Evolutionary conservation across 2,797 vertebrate genomes (phyloP), one percentile per base, ranked within the genome.

Genomic region (Ambastaia sidthimunki): DNA sequence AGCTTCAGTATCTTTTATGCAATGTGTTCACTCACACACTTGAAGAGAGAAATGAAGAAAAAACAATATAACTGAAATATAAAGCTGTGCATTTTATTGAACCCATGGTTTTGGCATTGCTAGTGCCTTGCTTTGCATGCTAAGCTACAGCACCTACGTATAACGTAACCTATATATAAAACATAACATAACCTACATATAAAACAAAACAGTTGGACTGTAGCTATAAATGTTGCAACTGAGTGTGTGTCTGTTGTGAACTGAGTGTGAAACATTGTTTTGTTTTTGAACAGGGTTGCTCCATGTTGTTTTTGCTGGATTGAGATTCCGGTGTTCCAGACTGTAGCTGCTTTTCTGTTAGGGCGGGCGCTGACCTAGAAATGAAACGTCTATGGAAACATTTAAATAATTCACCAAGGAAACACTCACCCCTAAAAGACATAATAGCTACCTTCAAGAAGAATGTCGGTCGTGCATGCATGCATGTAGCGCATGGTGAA

Each of bases 1-100:
- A 99, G 98, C 92, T 99, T 99, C 89, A 99, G 97, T 98, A 99
- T 98, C 97, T 93, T 94, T 93, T 82, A 25, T 3, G 3, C 67
- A 21, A 18, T 19, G 6, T 4, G 5, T 21, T n/a, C 15, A 21
- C 23, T 37, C 65, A 63, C 54, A 60, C 21, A 21, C 10, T 25
- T 37, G 2, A 13, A 37, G 7, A 66, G 12, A 66, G 13, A 71
- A 57, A 7, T 21, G 0, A 1, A 54, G 18, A 6, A 54, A 55
- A 15, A 52, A 55, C n/a, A n/a, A n/a, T n/a, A n/a, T n/a, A n/a
- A n/a, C n/a, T n/a, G n/a, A n/a, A n/a, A n/a, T n/a, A n/a, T n/a
- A n/a, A n/a, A n/a, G n/a, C n/a, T n/a, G n/a, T 19, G n/a, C 7
- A 19, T 55, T 57, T 12, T 13, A 41, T 41, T 7, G 9, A 41